Percentiles rank a stretch among this genome's conserved stretches.
These are phyloP conservation scores for Cyprinodon tularosa DNA, from an alignment of 2,113 vertebrate genomes.

Conservation along the genomic window DNA sequence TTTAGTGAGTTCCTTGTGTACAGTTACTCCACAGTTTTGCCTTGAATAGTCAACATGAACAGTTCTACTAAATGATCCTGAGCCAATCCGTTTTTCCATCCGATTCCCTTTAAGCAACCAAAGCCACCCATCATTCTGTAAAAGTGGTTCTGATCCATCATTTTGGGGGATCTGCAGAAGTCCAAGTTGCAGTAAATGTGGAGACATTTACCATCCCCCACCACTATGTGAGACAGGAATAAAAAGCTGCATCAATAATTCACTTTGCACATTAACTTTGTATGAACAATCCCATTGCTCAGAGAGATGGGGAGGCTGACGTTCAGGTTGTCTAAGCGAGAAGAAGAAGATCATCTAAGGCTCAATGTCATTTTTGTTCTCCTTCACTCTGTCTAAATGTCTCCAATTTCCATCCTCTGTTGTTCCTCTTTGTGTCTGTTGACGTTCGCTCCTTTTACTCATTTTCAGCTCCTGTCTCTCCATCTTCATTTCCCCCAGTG, in stretches of 20 bases:
- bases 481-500: conserved; percentile 48
- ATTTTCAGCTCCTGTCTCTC: conserved; percentile 51
- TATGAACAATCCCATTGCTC: conserved; percentile 57
- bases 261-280: conserved; percentile 68
- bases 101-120: neutral
- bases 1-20: too few relatives aligned
- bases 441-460: conserved; percentile 61
- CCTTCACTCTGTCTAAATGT: conserved; percentile 12
- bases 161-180: too few relatives aligned
- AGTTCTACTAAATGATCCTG: too few relatives aligned
- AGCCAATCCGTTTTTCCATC: too few relatives aligned
- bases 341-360: conserved; percentile 5
- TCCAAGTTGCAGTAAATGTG: neutral
- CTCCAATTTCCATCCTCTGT: conserved; percentile 23
- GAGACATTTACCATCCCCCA: conserved; percentile 42
- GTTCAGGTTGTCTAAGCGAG: conserved; percentile 11
- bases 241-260: conserved; percentile 75
- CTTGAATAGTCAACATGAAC: too few relatives aligned
- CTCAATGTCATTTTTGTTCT: neutral
- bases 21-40: too few relatives aligned
- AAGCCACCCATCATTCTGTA: neutral
- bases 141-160: neutral
- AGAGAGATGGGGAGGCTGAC: conserved; percentile 14
- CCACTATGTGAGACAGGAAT: conserved; percentile 41
- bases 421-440: conserved; percentile 28